Evolutionary conservation across 1,140 invertebrate species (phyloP).

Genomic region (Panulirus ornatus): DNA sequence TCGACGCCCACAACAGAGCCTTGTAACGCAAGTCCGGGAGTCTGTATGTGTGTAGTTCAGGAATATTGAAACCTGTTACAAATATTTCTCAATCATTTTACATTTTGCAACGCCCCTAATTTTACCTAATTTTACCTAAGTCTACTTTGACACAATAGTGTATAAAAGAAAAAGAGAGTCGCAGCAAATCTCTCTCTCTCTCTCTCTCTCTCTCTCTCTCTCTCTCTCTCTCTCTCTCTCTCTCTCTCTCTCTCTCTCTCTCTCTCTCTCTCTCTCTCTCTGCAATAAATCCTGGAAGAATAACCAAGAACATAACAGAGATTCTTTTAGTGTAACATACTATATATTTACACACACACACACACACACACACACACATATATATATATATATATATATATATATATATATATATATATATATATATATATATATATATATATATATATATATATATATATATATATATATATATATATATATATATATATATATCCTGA

Average conservation of each 20-base stretch:
- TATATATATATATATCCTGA: not conserved
- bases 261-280: not conserved
- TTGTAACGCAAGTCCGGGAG: too few relatives aligned
- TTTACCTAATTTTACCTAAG: too few relatives aligned
- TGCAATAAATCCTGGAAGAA: not conserved
- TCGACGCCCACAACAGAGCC: too few relatives aligned
- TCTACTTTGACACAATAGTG: too few relatives aligned
- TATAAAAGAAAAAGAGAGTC: too few relatives aligned
- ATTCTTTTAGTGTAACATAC: too few relatives aligned
- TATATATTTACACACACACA: not conserved
- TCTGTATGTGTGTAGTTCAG: too few relatives aligned
- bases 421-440: not conserved
- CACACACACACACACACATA: not conserved
- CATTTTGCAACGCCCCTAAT: too few relatives aligned
- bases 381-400: constrained; percentile 28
- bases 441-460: constrained; percentile 39
- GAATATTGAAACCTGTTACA: too few relatives aligned
- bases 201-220: not conserved
- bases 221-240: constrained; percentile 10
- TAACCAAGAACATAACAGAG: too few relatives aligned
- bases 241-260: not conserved
- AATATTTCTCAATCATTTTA: too few relatives aligned
- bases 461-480: constrained; percentile 41
- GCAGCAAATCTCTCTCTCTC: too few relatives aligned
- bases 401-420: constrained; percentile 29